phyloP scores from a whole-genome alignment of 2,113 vertebrate genomes.

The Shinisaurus crocodilurus region DNA sequence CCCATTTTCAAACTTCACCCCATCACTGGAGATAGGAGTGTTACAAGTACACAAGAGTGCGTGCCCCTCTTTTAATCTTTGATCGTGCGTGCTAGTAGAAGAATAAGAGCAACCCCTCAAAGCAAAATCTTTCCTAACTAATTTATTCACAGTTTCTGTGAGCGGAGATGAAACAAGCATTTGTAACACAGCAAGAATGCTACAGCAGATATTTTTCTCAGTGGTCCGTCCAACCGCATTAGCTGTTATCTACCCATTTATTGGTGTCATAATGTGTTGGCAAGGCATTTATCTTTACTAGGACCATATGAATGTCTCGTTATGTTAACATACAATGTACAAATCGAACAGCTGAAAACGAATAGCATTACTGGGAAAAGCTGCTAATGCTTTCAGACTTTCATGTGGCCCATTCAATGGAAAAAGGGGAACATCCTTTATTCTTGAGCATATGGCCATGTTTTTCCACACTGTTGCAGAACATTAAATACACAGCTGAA shows the following conservation, averaged over 20 bases:
- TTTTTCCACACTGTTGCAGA: not conserved
- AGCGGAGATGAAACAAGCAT: slow-evolving; percentile 45
- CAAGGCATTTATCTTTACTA: slow-evolving; percentile 29
- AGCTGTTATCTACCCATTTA: slow-evolving; percentile 9
- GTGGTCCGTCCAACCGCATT: slow-evolving; percentile 32
- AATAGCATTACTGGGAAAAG: not conserved
- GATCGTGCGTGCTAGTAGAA: slow-evolving; percentile 21
- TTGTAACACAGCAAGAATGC: slow-evolving; percentile 42
- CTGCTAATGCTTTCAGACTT: not conserved
- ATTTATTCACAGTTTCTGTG: slow-evolving; percentile 39
- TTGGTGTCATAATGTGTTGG: not conserved
- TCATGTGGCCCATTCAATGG: not conserved
- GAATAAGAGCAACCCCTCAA: slow-evolving; percentile 53
- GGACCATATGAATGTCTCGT: slow-evolving; percentile 10
- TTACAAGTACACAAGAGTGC: not conserved
- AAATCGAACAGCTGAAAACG: not conserved
- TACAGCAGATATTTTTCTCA: slow-evolving; percentile 30
- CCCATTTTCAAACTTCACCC: not conserved
- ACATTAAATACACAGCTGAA: too few species aligned
- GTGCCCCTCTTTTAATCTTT: not conserved
- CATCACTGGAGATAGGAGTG: not conserved
- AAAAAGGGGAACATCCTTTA: not conserved
- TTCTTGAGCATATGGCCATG: not conserved
- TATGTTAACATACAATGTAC: not conserved
- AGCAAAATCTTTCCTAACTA: slow-evolving; percentile 29